Conservation (phyloP, 2,113 vertebrate species). For the Todiramphus saurophagus region DNA sequence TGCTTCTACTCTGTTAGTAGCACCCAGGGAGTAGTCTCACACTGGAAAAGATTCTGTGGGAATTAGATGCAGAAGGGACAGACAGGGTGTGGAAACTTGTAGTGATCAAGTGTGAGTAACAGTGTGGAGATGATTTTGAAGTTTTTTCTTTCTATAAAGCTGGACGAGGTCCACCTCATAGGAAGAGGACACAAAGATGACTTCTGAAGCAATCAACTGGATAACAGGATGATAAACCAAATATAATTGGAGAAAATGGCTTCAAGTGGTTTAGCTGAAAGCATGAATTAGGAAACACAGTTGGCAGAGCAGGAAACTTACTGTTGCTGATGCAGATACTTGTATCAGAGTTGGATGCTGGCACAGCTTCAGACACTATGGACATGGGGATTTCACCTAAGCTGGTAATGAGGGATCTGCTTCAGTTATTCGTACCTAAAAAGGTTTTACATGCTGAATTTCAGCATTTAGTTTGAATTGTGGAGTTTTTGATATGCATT, state of each 20-base stretch:
- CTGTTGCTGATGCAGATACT: background rate
- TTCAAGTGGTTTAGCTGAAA: background rate
- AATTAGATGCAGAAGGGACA: background rate
- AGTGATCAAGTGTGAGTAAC: background rate
- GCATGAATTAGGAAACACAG: background rate
- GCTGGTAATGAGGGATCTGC: background rate
- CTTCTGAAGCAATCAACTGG: background rate
- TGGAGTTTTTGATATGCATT: fast-evolving
- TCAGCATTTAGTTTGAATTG: background rate
- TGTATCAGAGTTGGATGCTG: background rate
- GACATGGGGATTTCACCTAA: background rate
- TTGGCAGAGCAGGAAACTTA: background rate
- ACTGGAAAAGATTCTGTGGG: background rate
- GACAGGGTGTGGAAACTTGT: background rate
- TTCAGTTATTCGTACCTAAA: background rate
- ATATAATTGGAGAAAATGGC: background rate
- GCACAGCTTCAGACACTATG: background rate
- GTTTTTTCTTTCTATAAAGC: background rate
- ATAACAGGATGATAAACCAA: background rate
- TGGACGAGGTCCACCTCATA: background rate
- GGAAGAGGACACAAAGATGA: background rate
- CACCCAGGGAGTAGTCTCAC: background rate
- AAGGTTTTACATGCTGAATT: background rate
- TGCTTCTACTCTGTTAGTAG: background rate
- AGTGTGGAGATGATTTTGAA: background rate